Evolutionary conservation across 1,140 invertebrate genomes (phyloP), one percentile per base, ranked within the genome.

Genomic region (Apis cerana): DNA sequence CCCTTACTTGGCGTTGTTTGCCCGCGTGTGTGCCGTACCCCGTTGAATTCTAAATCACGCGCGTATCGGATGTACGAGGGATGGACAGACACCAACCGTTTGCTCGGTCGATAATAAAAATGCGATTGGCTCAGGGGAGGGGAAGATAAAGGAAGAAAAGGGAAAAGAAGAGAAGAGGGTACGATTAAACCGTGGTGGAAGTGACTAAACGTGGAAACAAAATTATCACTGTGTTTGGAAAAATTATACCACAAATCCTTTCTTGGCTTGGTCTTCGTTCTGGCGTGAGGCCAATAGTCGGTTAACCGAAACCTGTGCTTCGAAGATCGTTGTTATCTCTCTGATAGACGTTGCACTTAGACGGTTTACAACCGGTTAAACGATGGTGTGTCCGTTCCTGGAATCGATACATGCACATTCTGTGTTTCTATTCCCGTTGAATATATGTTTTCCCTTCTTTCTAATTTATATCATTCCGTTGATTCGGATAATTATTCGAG

Each of bases 301-400:
- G 79, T 81, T 81, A 81, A 81, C 80, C 80, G 62, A 68, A 23
- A 75, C 62, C 72, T 2, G 5, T 43, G 52, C 56, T 50, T 21
- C 52, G 9, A 76, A 81, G 72, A 81, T 81, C 80, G 72, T 76
- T 81, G 72, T 76, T 75, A 59, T 76, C 80, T 68, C 21, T 59
- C 33, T 17, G 50, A 80, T 80, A 68, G 52, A 12, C 23, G 33
- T 75, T 52, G 48, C 80, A 68, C 67, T 58, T 48, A 61, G 62
- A 54, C 13, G 62, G 70, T 81, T 75, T 75, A 67, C 72, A 75
- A 75, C 54, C 43, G 50, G 43, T 81, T 81, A 76, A 75, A 74
- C 78, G 21, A 11, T 54, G 17, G 21, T 17, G 71, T 27, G n/a
- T 23, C 50, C 3, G n/a, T 17, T 27, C 19, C 21, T 48, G n/a